Conservation (phyloP, 35 echinoderm and acorn worm species). For the Heliocidaris erythrogramma region DNA sequence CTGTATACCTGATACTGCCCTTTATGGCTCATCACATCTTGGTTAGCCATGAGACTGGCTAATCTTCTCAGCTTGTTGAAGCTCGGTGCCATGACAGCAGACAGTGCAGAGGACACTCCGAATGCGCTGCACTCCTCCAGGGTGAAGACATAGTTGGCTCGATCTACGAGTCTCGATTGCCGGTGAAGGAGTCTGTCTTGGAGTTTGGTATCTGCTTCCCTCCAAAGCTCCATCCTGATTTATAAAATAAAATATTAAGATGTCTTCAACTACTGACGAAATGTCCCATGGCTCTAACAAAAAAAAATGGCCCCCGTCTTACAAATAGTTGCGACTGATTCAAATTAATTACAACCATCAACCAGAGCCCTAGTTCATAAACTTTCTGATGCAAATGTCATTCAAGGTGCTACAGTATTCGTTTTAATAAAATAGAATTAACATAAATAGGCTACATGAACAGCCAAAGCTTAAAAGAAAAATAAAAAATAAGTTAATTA, state of each 20-base stretch:
- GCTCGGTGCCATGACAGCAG: constrained; percentile 24
- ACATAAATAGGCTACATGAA: too few species aligned
- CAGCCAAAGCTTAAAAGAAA: too few species aligned
- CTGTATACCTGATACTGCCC: constrained; percentile 69
- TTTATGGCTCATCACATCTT: constrained; percentile 41
- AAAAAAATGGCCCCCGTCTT: too few species aligned
- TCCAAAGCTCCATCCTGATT: constrained; percentile 66
- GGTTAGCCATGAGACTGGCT: constrained; percentile 42
- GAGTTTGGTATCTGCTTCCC: constrained; percentile 38
- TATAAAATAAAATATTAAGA: background rate
- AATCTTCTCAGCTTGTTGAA: constrained; percentile 53
- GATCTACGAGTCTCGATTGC: constrained; percentile 50
- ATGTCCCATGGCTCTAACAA: too few species aligned
- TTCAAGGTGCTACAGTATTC: too few species aligned
- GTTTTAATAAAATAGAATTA: too few species aligned
- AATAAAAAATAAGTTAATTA: too few species aligned
- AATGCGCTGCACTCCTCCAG: constrained; percentile 59
- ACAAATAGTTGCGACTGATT: too few species aligned
- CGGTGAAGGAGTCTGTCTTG: constrained; percentile 24
- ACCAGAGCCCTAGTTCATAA: background rate
- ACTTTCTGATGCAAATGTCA: too few species aligned
- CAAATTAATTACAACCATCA: too few species aligned
- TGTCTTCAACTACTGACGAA: too few species aligned
- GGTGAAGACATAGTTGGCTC: constrained; percentile 26
- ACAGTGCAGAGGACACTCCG: constrained; percentile 44